Base-by-base conservation (phyloP, 2,888 invertebrate genomes). In the Drosophila cognata region DNA sequence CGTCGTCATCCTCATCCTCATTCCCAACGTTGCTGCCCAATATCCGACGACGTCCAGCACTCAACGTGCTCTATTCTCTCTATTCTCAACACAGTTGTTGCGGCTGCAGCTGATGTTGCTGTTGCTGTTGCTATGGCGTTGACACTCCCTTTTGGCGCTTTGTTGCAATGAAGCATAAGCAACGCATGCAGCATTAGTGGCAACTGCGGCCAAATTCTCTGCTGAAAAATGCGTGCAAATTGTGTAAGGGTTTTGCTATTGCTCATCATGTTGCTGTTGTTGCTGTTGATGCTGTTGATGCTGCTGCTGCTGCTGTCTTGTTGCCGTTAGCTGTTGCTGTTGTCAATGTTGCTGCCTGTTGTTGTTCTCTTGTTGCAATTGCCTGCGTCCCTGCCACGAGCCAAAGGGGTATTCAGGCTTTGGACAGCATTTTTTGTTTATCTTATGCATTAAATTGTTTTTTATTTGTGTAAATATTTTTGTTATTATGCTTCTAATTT, bases 81-180 rank as follows among this genome's bases (percentile, higher is more conserved):
- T 8, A 35, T n/a, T 64, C 38, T 52, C 18, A 41, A 31, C 64
- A 59, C 59, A 50, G 46, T 62, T 46, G 50, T 52, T 46, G 66
- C n/a, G 18, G 53, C 2, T 48, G 31, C 31, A 25, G 68, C 33
- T 55, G 29, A 21, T 48, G 70, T 6, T 64, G 62, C 13, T 52
- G 50, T 31, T 59, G 48, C 21, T 57, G 57, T 46, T 64, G 46
- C 65, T 48, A 62, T 52, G 55, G 68, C 67, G 82, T 78, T 89
- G 89, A 83, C 88, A 88, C 88, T 83, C 87, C 90, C 77, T 84
- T 79, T 81, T 73, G 81, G 89, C 90, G 71, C 88, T 80, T 71
- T 64, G 65, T 72, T 70, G 83, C 88, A 70, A 77, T 74, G 89
- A 69, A 75, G 88, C 74, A 87, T 81, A 84, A 77, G 87, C 79